Conservation (phyloP, 1,140 invertebrate genomes). For the Drosophila leontia region DNA sequence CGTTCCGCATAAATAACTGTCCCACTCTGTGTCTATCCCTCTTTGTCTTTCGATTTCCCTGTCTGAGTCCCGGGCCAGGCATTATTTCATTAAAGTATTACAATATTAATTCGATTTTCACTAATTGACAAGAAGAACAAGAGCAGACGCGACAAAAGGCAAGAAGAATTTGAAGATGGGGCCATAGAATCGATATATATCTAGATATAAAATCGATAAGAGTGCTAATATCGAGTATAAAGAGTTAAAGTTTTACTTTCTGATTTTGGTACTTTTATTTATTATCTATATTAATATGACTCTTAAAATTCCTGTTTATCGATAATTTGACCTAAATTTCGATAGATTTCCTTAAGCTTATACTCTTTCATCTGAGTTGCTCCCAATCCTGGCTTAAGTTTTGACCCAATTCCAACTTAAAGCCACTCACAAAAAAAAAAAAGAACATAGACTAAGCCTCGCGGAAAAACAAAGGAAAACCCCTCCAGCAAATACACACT, state of each 20-base stretch:
- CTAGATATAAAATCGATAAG: background rate
- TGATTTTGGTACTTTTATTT: background rate
- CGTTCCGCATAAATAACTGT: slow-evolving; percentile 80
- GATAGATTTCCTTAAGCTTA: background rate
- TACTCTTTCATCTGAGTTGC: background rate
- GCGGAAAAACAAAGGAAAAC: slow-evolving; percentile 16
- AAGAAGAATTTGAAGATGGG: background rate
- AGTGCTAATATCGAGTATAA: no score
- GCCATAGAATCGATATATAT: background rate
- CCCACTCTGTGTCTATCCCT: slow-evolving; percentile 41
- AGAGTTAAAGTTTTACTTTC: background rate
- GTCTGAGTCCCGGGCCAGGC: slow-evolving; percentile 49
- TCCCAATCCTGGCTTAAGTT: slow-evolving; percentile 23
- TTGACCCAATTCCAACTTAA: slow-evolving; percentile 32
- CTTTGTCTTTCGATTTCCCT: slow-evolving; percentile 41
- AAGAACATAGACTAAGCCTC: slow-evolving; percentile 4
- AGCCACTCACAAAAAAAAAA: slow-evolving; percentile 25
- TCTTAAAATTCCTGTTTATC: background rate
- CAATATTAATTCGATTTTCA: slow-evolving; percentile 82
- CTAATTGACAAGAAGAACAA: slow-evolving; percentile 68
- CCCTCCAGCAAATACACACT: background rate
- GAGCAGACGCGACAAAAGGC: slow-evolving; percentile 5
- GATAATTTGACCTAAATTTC: background rate
- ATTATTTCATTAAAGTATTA: slow-evolving; percentile 83
- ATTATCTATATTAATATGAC: background rate